Evolutionary conservation across 2,113 vertebrate species (phyloP), one percentile per base, ranked within the genome.

Genomic region (Bufo gargarizans): DNA sequence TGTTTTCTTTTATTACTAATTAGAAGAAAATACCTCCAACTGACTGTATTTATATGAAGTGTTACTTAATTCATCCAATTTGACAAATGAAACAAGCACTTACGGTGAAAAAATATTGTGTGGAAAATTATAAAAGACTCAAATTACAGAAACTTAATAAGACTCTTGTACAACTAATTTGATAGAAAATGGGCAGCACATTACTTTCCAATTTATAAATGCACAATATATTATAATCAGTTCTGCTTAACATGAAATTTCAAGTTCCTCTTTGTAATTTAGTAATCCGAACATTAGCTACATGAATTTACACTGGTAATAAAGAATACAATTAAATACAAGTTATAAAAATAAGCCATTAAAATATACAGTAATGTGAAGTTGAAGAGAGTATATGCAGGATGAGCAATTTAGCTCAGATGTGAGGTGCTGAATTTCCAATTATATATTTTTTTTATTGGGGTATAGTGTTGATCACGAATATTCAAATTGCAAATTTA

Each of bases 91-190:
- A 67, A 61, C 61, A 83, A 87, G 85, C 63, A n/a, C 49, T 53
- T 43, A 33, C 77, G 71, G 22, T 69, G 3, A 53, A 69, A 79
- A 71, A 87, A 87, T 77, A 78, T 65, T 86, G 59, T 22, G 63
- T 20, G 20, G 76, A 69, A 86, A 80, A 80, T 80, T 80, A 67
- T 79, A 69, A 80, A 87, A 78, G 33, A 33, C 77, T 87, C 63
- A 80, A 13, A 87, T 87, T 87, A 80, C 77, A 87, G 85, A 87
- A 80, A 87, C 61, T 69, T 87, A 87, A 80, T 87, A 78, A 71
- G 77, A 87, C 17, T 43, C 63, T 80, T 80, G 77, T 87, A 87
- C 77, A 87, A 80, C 59, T 87, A 87, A 80, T 87, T 80, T 87
- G 77, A 78, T 80, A 56, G 77, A 55, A 77, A 67, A 80, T 80